Evolutionary conservation across 2,113 vertebrate genomes (phyloP).

Genomic region (Ellobius talpinus): DNA sequence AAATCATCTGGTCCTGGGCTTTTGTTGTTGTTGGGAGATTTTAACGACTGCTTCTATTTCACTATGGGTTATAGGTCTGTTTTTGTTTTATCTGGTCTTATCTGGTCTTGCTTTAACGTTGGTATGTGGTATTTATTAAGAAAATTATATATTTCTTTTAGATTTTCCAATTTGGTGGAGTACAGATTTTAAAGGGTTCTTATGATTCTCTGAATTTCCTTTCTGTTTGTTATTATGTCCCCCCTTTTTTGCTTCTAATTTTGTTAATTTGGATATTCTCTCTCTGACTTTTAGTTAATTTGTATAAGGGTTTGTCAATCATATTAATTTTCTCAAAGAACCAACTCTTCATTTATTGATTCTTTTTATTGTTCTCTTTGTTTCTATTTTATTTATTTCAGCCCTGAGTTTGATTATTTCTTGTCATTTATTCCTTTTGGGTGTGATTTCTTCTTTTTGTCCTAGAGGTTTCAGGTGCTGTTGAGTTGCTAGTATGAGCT

Average conservation of each 20-base stretch:
- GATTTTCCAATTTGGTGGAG: not conserved
- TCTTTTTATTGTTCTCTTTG: not conserved
- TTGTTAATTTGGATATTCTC: not conserved
- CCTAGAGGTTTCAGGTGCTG: not conserved
- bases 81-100: too few relatives aligned
- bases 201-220: not conserved
- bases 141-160: not conserved
- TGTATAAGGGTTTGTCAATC: not conserved
- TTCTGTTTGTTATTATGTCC: not conserved
- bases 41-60: not conserved
- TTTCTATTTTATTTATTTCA: not conserved
- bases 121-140: not conserved
- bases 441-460: not conserved
- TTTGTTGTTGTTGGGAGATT: not conserved
- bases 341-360: not conserved
- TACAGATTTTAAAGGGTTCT: not conserved
- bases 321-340: not conserved
- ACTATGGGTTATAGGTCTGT: not conserved
- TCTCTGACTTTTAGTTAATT: not conserved
- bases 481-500: not conserved
- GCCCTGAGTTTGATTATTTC: not conserved
- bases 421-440: not conserved
- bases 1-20: not conserved
- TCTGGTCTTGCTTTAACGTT: not conserved
- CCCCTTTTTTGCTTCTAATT: not conserved